phyloP scores from a whole-genome alignment of 2,113 vertebrate genomes.

The Sceloporus tristichus region DNA sequence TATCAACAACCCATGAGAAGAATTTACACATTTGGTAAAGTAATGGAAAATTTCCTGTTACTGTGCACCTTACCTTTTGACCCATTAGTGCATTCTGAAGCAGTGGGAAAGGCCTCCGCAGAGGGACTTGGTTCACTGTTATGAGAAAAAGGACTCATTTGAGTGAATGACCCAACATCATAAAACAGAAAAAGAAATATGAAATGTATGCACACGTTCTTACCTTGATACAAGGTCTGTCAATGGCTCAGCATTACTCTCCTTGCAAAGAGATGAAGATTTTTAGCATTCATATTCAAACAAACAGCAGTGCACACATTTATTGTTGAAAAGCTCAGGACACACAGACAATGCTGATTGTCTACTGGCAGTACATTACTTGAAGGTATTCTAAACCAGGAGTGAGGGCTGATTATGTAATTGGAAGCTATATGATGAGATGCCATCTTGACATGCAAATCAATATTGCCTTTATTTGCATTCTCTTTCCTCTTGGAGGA shows the following conservation, averaged over 20 bases:
- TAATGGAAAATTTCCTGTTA: too few species aligned
- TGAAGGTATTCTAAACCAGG: neutral
- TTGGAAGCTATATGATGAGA: neutral
- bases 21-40: neutral
- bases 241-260: slow-evolving; percentile 18
- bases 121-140: slow-evolving; percentile 58
- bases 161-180: neutral
- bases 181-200: neutral
- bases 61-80: slow-evolving; percentile 59
- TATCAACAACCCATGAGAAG: neutral
- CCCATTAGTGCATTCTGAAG: slow-evolving; percentile 21
- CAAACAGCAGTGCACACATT: neutral
- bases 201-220: slow-evolving; percentile 21
- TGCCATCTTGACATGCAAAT: slow-evolving; percentile 45
- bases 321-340: neutral
- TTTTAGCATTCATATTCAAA: neutral
- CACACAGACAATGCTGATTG: neutral
- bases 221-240: slow-evolving; percentile 64
- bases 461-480: slow-evolving; percentile 54
- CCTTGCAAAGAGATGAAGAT: slow-evolving; percentile 50
- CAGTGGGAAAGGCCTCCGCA: neutral
- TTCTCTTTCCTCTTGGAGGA: slow-evolving; percentile 33
- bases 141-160: slow-evolving; percentile 43
- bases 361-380: neutral
- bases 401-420: neutral